Conservation (phyloP, 1,140 invertebrate genomes). For the Macrobrachium nipponense region DNA sequence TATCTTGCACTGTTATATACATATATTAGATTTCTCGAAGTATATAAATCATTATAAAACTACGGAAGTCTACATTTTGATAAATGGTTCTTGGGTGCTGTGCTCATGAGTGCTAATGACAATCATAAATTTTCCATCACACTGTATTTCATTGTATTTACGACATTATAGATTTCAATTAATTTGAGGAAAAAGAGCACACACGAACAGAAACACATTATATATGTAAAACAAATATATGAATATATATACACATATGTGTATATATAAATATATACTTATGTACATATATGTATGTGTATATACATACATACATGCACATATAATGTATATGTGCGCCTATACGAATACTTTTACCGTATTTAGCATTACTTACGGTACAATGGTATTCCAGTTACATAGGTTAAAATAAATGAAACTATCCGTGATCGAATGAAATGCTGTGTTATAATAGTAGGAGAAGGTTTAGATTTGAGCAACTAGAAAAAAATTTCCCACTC, state of each 20-base stretch:
- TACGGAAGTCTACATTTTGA: too few species aligned
- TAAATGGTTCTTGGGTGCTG: constrained; percentile 19
- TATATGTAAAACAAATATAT: background rate
- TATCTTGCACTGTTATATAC: too few species aligned
- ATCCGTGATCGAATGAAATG: too few species aligned
- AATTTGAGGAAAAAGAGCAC: background rate
- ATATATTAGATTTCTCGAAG: too few species aligned
- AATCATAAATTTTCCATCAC: background rate
- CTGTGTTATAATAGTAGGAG: too few species aligned
- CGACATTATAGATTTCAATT: background rate
- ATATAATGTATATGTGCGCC: background rate
- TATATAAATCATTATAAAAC: too few species aligned
- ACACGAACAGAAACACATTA: background rate
- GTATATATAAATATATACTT: constrained; percentile 12
- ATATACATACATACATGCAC: background rate
- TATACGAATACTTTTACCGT: constrained; percentile 3
- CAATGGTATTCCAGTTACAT: too few species aligned
- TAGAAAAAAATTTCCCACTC: too few species aligned
- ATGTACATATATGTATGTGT: constrained; percentile 19
- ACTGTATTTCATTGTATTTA: background rate
- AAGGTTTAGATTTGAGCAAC: too few species aligned
- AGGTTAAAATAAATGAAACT: too few species aligned
- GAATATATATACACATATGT: constrained; percentile 11
- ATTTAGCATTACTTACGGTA: too few species aligned
- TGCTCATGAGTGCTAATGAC: background rate